Conservation (phyloP, 2,888 invertebrate genomes). For the Halictus quadricinctus region DNA sequence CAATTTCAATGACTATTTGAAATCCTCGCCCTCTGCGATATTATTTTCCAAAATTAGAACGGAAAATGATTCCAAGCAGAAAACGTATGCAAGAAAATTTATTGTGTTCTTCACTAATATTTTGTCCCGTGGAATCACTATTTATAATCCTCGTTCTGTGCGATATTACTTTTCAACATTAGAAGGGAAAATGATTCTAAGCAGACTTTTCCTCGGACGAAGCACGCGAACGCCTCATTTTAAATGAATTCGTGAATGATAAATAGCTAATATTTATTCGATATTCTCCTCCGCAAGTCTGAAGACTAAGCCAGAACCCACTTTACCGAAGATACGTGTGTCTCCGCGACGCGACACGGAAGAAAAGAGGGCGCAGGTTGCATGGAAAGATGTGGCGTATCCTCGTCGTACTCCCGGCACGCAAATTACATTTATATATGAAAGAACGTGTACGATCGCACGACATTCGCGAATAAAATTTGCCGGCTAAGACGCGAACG, state of each 20-base stretch:
- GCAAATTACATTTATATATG: conserved; percentile 54
- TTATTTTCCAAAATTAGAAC: no score
- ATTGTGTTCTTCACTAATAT: no score
- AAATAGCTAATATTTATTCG: not conserved
- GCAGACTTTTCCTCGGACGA: not conserved
- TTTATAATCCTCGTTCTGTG: no score
- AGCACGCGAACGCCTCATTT: not conserved
- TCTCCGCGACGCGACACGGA: not conserved
- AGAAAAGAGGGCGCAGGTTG: conserved; percentile 3
- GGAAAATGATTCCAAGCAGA: no score
- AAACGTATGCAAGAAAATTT: no score
- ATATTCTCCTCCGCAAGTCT: not conserved
- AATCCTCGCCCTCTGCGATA: no score
- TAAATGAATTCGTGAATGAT: not conserved
- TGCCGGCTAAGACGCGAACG: not conserved
- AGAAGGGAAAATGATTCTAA: no score
- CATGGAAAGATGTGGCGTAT: conserved; percentile 14
- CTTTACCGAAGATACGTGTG: not conserved
- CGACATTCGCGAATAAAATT: conserved; percentile 11
- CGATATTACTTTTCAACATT: no score
- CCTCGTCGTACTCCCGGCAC: conserved; percentile 5
- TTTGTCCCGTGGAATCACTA: no score
- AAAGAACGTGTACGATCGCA: conserved; percentile 17
- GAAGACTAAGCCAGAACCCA: not conserved
- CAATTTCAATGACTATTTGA: no score